A percentile compares a stretch with the other conserved stretches of the same genome.
Evolutionary conservation across 2,797 vertebrate species (phyloP).

Genomic region (Manis javanica): DNA sequence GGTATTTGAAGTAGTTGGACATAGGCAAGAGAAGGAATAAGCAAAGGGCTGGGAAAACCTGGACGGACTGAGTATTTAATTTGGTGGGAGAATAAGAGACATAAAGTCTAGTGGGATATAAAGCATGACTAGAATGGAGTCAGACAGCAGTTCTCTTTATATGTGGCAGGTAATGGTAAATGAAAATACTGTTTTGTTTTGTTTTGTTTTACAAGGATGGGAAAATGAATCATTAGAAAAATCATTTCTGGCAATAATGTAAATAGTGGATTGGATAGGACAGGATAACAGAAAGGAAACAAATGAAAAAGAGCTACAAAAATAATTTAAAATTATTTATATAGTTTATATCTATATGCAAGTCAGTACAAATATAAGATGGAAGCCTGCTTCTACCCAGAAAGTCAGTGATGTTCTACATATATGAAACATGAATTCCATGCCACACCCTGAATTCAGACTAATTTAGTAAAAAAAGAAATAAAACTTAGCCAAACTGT

Average conservation of each 20-base stretch:
- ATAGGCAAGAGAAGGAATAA: not conserved
- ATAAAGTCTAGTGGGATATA: not conserved
- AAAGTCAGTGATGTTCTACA: constrained; percentile 1
- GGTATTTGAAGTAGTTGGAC: not conserved
- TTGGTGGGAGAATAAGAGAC: not conserved
- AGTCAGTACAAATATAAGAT: not conserved
- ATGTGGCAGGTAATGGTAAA: not conserved
- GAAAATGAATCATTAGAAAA: constrained; percentile 34
- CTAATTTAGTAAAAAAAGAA: not conserved
- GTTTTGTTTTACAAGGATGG: constrained; percentile 10
- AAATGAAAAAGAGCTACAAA: constrained; percentile 46
- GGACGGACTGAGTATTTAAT: not conserved
- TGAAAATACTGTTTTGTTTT: not conserved
- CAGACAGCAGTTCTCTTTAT: not conserved
- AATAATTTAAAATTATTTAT: constrained; percentile 7
- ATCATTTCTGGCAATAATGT: constrained; percentile 16
- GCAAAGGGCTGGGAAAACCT: not conserved
- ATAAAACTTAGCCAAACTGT: not conserved
- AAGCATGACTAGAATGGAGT: constrained; percentile 2
- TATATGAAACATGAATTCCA: constrained; percentile 24
- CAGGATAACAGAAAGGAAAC: constrained; percentile 48
- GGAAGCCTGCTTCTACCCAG: not conserved
- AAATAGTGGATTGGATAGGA: not conserved
- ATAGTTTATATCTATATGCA: not conserved
- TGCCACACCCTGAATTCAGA: constrained; percentile 20